Evolutionary conservation across 2,888 invertebrate genomes (phyloP).

Genomic region (Auanema freiburgensis): DNA sequence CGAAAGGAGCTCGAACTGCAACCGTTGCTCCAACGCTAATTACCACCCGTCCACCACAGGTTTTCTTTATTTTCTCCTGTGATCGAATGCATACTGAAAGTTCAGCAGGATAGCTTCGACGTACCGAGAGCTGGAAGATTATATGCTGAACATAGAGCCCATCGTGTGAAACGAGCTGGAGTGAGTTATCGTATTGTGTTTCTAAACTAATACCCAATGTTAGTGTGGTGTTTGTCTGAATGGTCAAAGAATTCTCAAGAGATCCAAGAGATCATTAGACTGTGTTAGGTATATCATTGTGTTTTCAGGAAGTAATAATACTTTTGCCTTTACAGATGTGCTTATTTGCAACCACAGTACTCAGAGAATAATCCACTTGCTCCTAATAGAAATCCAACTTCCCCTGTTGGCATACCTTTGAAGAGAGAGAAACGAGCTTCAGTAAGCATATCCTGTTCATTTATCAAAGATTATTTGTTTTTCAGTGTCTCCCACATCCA

Average conservation of each 20-base stretch:
- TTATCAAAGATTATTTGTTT: neutral
- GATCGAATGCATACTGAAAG: neutral
- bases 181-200: conserved; percentile 1
- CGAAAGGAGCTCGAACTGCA: conserved; percentile 15
- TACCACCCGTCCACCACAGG: neutral
- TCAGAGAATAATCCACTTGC: conserved; percentile 37
- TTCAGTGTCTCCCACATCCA: conserved; percentile 53
- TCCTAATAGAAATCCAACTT: conserved; percentile 19
- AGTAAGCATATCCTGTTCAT: conserved; percentile 13
- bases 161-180: conserved; percentile 36
- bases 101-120: neutral
- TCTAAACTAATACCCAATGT: conserved; percentile 6
- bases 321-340: conserved; percentile 24
- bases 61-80: neutral
- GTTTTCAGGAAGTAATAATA: neutral
- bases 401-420: conserved; percentile 35
- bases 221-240: conserved; percentile 47
- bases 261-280: conserved; percentile 42
- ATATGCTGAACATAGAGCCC: conserved; percentile 34
- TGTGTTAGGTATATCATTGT: conserved; percentile 23
- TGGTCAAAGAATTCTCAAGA: conserved; percentile 36
- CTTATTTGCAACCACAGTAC: conserved; percentile 49
- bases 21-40: conserved; percentile 19
- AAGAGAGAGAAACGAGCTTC: conserved; percentile 38
- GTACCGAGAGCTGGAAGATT: conserved; percentile 41